These are phyloP conservation scores for Eristalinus sepulchralis DNA, from an alignment of 2,888 invertebrate species.

Conservation along the genomic window DNA sequence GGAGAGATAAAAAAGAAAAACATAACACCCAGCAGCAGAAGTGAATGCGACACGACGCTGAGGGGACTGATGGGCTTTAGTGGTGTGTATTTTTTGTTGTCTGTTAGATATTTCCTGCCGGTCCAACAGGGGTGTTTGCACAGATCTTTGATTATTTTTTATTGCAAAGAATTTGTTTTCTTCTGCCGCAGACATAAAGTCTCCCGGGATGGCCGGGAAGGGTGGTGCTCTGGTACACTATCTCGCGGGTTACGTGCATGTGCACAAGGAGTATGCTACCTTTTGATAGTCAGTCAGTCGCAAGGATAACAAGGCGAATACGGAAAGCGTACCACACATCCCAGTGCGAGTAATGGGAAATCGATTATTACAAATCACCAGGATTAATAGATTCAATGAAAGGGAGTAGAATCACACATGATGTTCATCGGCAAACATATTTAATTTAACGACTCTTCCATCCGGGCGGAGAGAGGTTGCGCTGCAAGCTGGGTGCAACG, in stretches of 20 bases:
- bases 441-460: slow-evolving; percentile 56
- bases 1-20: slow-evolving; percentile 4
- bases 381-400: slow-evolving; percentile 65
- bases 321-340: neutral
- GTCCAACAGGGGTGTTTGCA: slow-evolving; percentile 49
- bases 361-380: slow-evolving; percentile 69
- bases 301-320: neutral
- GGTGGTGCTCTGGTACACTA: slow-evolving; percentile 46
- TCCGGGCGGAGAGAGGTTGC: neutral
- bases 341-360: slow-evolving; percentile 59
- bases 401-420: slow-evolving; percentile 58
- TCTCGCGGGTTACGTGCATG: slow-evolving; percentile 55
- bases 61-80: slow-evolving; percentile 39
- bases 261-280: slow-evolving; percentile 39
- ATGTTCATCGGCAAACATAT: slow-evolving; percentile 60
- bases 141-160: slow-evolving; percentile 69
- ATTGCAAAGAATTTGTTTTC: slow-evolving; percentile 67
- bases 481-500: slow-evolving; percentile 35
- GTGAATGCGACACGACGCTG: slow-evolving; percentile 50
- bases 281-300: slow-evolving; percentile 39
- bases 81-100: slow-evolving; percentile 30
- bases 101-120: slow-evolving; percentile 29
- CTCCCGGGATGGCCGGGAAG: slow-evolving; percentile 36
- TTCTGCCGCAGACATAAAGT: slow-evolving; percentile 63
- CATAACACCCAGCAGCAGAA: slow-evolving; percentile 43